Percentiles rank a stretch among this genome's conserved stretches.
phyloP scores from a whole-genome alignment of 1,140 invertebrate species.

The Eulimnadia texana region DNA sequence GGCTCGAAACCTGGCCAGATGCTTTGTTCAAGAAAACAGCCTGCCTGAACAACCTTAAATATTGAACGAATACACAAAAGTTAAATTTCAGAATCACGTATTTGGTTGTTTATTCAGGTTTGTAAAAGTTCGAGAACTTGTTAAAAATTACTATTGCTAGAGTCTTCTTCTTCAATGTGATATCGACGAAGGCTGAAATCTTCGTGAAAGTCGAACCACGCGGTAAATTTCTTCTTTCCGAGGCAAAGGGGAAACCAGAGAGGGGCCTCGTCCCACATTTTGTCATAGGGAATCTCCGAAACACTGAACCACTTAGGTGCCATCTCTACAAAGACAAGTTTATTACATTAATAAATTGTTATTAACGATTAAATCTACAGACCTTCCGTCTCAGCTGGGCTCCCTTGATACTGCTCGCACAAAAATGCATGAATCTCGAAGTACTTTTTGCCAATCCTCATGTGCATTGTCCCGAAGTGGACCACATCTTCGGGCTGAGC shows the following conservation, averaged over 20 bases:
- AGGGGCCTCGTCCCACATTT: slow-evolving; percentile 56
- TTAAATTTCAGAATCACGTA: too few species aligned
- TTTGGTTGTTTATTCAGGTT: too few species aligned
- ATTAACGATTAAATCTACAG: not conserved
- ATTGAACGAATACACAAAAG: too few species aligned
- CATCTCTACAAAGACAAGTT: slow-evolving; percentile 39
- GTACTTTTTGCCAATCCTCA: slow-evolving; percentile 42
- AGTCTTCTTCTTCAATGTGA: slow-evolving; percentile 20
- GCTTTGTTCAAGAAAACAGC: slow-evolving; percentile 9
- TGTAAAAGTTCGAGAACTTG: too few species aligned
- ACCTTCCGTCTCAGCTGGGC: slow-evolving; percentile 23
- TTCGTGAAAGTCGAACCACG: slow-evolving; percentile 40
- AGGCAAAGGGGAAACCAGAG: slow-evolving; percentile 52
- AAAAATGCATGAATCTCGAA: slow-evolving; percentile 47
- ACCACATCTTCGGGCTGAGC: slow-evolving; percentile 32
- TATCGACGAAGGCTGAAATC: slow-evolving; percentile 34
- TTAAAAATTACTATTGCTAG: too few species aligned
- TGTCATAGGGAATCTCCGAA: slow-evolving; percentile 40
- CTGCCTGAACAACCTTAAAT: not conserved
- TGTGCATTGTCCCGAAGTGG: slow-evolving; percentile 43
- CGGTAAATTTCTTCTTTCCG: slow-evolving; percentile 39
- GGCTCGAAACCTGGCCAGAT: slow-evolving; percentile 12
- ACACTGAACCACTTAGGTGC: slow-evolving; percentile 45
- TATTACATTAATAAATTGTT: not conserved
- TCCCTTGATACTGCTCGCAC: slow-evolving; percentile 30